Conservation (phyloP, 2,888 invertebrate genomes). For the Erannis defoliaria region DNA sequence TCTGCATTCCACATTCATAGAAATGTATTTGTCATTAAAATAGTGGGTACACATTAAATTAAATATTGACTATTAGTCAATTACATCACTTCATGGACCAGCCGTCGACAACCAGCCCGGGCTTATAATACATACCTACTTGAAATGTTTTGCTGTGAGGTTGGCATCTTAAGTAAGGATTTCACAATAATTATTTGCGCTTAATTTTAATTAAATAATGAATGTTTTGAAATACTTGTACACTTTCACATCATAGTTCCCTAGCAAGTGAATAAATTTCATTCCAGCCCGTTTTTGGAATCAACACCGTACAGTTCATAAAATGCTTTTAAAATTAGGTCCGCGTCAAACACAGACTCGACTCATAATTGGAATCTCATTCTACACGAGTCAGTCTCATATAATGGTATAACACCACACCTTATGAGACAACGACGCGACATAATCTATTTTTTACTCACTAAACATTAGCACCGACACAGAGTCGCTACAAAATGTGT, state of each 20-base stretch:
- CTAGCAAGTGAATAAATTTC: slow-evolving; percentile 50
- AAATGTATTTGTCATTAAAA: slow-evolving; percentile 73
- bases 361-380: background rate
- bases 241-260: slow-evolving; percentile 51
- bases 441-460: slow-evolving; percentile 60
- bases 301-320: slow-evolving; percentile 19
- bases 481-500: background rate
- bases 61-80: slow-evolving; percentile 56
- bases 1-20: slow-evolving; percentile 61
- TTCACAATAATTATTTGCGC: slow-evolving; percentile 46
- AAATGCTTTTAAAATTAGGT: slow-evolving; percentile 1
- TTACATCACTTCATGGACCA: slow-evolving; percentile 51
- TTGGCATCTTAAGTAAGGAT: slow-evolving; percentile 17
- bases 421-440: slow-evolving; percentile 60
- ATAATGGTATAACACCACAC: slow-evolving; percentile 50
- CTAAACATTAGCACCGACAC: slow-evolving; percentile 50
- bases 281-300: background rate
- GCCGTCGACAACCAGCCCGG: slow-evolving; percentile 25
- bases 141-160: slow-evolving; percentile 17
- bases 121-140: slow-evolving; percentile 27
- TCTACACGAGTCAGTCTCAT: slow-evolving; percentile 52
- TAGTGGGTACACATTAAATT: slow-evolving; percentile 72
- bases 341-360: slow-evolving; percentile 14
- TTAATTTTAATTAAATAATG: slow-evolving; percentile 48
- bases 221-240: slow-evolving; percentile 14